Evolutionary conservation across 1,140 invertebrate genomes (phyloP), one percentile per base, ranked within the genome.

Genomic region (Camponotus pennsylvanicus): DNA sequence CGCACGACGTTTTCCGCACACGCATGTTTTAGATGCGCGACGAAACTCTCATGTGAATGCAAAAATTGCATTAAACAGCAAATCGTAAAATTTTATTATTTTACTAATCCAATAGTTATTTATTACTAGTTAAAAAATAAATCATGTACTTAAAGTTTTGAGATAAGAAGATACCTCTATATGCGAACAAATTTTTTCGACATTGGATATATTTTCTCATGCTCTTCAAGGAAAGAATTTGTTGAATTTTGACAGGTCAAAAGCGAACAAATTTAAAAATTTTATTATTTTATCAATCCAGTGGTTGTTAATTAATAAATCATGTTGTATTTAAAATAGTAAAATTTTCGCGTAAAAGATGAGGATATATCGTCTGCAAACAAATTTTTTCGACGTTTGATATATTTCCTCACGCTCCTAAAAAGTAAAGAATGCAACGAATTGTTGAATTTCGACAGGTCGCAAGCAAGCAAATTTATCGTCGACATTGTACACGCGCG

Each of bases 391-490:
- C 18, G 9, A 34, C 8, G 15, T 66, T 11, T 1, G 27, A 5
- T 49, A 15, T 11, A 37, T 45, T 78, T 64, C 27, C 21, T 67
- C 78, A 15, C 59, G 27, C 45, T 40, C 49, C 27, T 27, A 27
- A 27, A 27, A 7, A n/a, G 18, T 15, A 8, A 18, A 42, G 27
- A 57, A 71, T 15, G 37, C 52, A 82, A 34, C 37, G 55, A 57
- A 21, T 59, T 71, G 67, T 32, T 21, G 15, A 52, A 52, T 42
- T 71, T 55, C 69, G 67, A 7, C 66, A 15, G 78, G 37, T 71
- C 27, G 67, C 52, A 18, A 34, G 67, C 77, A 45, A 88, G 37
- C 55, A 61, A 67, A 69, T 88, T 89, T 89, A 67, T 77, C 45
- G 34, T 7, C 57, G 21, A n/a, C 49, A 21, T 11, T 37, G 34